These are phyloP conservation scores for Trissolcus japonicus DNA, from an alignment of 2,888 invertebrate species.

Conservation along the genomic window DNA sequence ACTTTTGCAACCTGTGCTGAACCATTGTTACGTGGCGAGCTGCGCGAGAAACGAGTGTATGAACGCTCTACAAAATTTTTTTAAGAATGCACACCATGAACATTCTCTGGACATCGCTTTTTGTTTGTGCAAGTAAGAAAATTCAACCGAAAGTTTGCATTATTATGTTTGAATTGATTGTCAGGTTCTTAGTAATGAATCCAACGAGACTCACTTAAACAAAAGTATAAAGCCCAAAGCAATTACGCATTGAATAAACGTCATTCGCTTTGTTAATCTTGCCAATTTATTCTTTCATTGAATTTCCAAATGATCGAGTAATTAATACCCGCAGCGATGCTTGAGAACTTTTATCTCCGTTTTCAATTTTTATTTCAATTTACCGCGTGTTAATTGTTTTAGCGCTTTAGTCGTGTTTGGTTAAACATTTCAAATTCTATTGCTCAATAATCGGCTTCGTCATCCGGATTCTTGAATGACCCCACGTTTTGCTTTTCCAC, in stretches of 20 bases:
- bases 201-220: background rate
- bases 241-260: slow-evolving; percentile 10
- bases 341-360: background rate
- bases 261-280: background rate
- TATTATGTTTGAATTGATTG: too few species aligned
- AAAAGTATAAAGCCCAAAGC: background rate
- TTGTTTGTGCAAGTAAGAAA: slow-evolving; percentile 92
- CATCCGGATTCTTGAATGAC: slow-evolving; percentile 24
- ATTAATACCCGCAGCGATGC: slow-evolving; percentile 10
- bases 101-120: slow-evolving; percentile 94
- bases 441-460: background rate
- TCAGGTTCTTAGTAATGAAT: background rate
- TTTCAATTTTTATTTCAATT: background rate
- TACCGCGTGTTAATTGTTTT: background rate
- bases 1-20: slow-evolving; percentile 89
- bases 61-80: slow-evolving; percentile 90
- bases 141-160: background rate
- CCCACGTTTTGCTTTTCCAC: slow-evolving; percentile 13
- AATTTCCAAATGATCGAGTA: slow-evolving; percentile 19
- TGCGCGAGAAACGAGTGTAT: slow-evolving; percentile 93
- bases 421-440: background rate
- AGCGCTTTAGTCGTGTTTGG: background rate
- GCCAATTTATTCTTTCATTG: background rate
- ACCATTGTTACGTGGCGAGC: slow-evolving; percentile 85
- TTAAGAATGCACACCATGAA: slow-evolving; percentile 86